Base-by-base conservation (phyloP, 2,888 invertebrate genomes). In the Pyrgus malvae region DNA sequence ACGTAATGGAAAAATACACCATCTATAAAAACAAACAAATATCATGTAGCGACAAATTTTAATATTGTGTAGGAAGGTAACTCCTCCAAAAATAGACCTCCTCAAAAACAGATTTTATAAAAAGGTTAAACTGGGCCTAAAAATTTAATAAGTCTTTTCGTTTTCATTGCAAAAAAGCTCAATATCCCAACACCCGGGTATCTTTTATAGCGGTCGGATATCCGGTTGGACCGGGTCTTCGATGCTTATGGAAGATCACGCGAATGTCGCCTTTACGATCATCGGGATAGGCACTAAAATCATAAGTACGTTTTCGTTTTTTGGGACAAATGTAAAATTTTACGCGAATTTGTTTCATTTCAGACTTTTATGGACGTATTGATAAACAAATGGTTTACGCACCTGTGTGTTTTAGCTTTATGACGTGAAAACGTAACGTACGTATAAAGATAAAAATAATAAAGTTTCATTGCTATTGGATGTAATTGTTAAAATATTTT, bases 141-240 rank as follows among this genome's bases (percentile, higher is more conserved):
- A 38, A 38, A 38, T 31, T 35, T 35, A 35, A 35, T 35, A 35
- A 35, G 35, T 7, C 35, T 16, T 35, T 33, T 33, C 21, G 6
- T 45, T 45, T 45, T 19, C 19, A 12, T 14, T 16, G 16, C 12
- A 33, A 40, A 49, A 49, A 35, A 19, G 29, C 38, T 14, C 37
- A 37, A 21, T 37, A 48, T 31, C 14, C 19, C 19, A 3, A 38
- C 31, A 48, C 35, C 31, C 49, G 33, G 49, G 21, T 41, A 50
- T 50, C 49, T 41, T 50, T 50, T 50, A 50, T 50, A 50, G 49
- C n/a, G 49, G 41, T 33, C 49, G 49, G 41, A 33, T 42, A 33
- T 33, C 50, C 50, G 41, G 50, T 21, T 41, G 31, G 50, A 50
- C 50, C 41, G 23, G 16, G 41, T 8, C 8, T 9, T 38, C 7